A percentile compares a stretch with the other conserved stretches of the same genome.
Evolutionary conservation across 2,888 invertebrate species (phyloP).

Genomic region (Phortica magna): DNA sequence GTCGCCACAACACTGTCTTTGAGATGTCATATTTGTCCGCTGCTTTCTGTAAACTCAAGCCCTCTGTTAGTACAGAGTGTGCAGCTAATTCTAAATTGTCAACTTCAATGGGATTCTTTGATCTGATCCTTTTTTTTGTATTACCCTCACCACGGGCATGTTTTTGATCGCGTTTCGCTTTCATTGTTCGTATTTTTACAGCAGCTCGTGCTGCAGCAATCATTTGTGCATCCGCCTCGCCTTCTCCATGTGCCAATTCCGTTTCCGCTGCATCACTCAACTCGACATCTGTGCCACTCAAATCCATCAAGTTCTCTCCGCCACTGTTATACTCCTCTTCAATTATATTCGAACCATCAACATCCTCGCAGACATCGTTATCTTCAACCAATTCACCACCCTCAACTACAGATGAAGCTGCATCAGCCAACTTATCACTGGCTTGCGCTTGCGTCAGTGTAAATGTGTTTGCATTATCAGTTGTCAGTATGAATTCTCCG

Average conservation of each 20-base stretch:
- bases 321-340: slow-evolving; percentile 67
- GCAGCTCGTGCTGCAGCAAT: slow-evolving; percentile 53
- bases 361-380: slow-evolving; percentile 61
- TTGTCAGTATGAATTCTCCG: slow-evolving; percentile 75
- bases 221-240: slow-evolving; percentile 42
- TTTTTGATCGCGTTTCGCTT: slow-evolving; percentile 43
- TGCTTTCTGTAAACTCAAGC: slow-evolving; percentile 76
- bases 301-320: slow-evolving; percentile 65
- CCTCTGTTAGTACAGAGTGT: slow-evolving; percentile 74
- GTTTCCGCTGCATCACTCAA: slow-evolving; percentile 53
- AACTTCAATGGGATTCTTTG: slow-evolving; percentile 54
- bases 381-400: slow-evolving; percentile 55
- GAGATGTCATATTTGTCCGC: slow-evolving; percentile 76
- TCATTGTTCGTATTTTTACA: slow-evolving; percentile 56
- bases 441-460: slow-evolving; percentile 67
- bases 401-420: slow-evolving; percentile 46
- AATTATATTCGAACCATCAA: slow-evolving; percentile 61
- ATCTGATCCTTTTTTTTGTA: slow-evolving; percentile 41
- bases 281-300: slow-evolving; percentile 41
- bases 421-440: slow-evolving; percentile 63
- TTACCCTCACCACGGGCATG: neutral
- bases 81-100: slow-evolving; percentile 73
- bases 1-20: slow-evolving; percentile 77
- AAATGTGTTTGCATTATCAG: slow-evolving; percentile 74
- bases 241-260: slow-evolving; percentile 56